A percentile compares a stretch with the other conserved stretches of the same genome.
Evolutionary conservation across 2,113 vertebrate species (phyloP).

Genomic region (Albula goreensis): DNA sequence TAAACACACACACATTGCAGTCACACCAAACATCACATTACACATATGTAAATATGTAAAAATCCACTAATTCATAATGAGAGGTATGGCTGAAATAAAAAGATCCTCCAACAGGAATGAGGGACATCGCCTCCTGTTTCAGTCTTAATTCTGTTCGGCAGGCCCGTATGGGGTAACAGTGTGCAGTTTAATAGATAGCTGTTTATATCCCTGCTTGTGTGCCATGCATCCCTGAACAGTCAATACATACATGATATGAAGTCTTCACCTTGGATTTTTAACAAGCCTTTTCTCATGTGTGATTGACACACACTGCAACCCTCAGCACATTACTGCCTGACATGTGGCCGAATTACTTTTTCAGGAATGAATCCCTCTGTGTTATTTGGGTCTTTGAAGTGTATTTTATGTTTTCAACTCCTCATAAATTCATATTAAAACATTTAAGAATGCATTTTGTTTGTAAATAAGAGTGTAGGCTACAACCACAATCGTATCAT

Average conservation of each 20-base stretch:
- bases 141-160: background rate
- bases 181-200: background rate
- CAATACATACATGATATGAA: background rate
- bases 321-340: background rate
- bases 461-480: background rate
- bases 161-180: background rate
- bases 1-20: background rate
- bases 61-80: no score
- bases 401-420: background rate
- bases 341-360: no score
- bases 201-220: background rate
- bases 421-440: slow-evolving; percentile 6
- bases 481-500: background rate
- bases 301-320: no score
- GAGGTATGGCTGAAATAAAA: no score
- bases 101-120: background rate
- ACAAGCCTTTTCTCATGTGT: background rate
- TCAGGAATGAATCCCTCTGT: no score
- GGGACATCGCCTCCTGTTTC: background rate
- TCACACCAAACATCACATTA: background rate
- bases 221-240: background rate
- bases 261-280: slow-evolving; percentile 9
- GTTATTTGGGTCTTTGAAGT: no score
- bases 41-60: background rate
- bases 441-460: background rate